A percentile compares a stretch with the other conserved stretches of the same genome.
phyloP scores from a whole-genome alignment of 2,888 invertebrate species.

The Nomada hirtipes region DNA sequence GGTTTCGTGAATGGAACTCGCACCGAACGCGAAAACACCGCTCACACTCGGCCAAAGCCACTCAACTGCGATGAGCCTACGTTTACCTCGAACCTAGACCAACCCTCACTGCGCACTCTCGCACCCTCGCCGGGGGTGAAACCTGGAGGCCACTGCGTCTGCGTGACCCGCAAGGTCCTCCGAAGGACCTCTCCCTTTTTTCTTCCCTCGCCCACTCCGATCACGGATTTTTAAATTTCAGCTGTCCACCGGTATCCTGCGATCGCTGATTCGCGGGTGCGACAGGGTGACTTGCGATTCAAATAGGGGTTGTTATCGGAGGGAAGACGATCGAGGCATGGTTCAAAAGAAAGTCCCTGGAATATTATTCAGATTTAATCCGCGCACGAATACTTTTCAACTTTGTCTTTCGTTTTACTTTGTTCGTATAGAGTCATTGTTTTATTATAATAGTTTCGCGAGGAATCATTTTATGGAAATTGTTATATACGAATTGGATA shows the following conservation, averaged over 20 bases:
- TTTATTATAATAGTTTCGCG: too few relatives aligned
- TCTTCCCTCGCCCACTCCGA: background rate
- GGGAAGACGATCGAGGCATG: background rate
- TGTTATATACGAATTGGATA: too few relatives aligned
- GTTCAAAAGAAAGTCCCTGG: background rate
- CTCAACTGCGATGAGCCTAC: conserved; percentile 66
- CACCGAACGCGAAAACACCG: conserved; percentile 39
- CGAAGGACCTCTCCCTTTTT: conserved; percentile 59
- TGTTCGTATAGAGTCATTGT: too few relatives aligned
- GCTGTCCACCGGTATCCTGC: conserved; percentile 33
- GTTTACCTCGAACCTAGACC: conserved; percentile 51
- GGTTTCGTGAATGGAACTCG: conserved; percentile 71
- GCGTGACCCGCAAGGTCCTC: conserved; percentile 56
- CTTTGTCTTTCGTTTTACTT: too few relatives aligned
- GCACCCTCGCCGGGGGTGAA: conserved; percentile 47
- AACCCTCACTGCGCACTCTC: conserved; percentile 54
- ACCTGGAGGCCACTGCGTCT: conserved; percentile 51
- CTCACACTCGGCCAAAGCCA: conserved; percentile 57
- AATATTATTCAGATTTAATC: too few relatives aligned
- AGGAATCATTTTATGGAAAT: too few relatives aligned
- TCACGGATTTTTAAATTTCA: conserved; percentile 50
- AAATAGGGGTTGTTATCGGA: too few relatives aligned
- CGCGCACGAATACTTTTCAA: too few relatives aligned
- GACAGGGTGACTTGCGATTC: background rate
- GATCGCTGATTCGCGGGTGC: conserved; percentile 17